Conservation (phyloP, 2,113 vertebrate genomes). For the Pithys albifrons region DNA sequence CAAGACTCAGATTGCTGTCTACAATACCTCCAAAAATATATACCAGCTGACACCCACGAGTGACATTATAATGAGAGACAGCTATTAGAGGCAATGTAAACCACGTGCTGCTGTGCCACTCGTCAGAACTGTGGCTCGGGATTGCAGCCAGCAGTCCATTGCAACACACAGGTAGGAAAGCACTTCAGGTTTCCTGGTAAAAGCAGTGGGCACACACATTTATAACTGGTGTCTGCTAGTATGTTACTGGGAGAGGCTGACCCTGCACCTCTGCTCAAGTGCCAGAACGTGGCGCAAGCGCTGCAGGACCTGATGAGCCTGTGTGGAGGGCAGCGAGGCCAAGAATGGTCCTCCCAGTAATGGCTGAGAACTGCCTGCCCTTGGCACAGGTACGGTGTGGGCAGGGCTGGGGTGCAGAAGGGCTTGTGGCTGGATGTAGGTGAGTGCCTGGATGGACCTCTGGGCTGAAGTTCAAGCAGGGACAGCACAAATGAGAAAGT, state of each 20-base stretch:
- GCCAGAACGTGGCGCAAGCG: accelerated
- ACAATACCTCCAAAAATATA: neutral
- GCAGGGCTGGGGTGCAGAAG: neutral
- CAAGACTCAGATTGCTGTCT: neutral
- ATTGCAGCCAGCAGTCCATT: neutral
- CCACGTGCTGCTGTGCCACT: neutral
- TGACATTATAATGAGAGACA: neutral
- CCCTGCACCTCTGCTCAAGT: neutral
- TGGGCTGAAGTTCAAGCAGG: neutral
- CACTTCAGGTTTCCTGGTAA: neutral
- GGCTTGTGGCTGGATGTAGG: neutral
- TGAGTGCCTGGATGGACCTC: neutral
- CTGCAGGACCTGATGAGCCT: neutral
- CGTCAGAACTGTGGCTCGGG: neutral
- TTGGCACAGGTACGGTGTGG: accelerated
- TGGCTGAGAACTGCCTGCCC: neutral
- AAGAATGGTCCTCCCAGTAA: neutral
- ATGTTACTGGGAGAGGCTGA: neutral
- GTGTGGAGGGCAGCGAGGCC: accelerated
- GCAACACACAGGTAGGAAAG: neutral
- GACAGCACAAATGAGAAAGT: accelerated
- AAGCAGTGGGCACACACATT: neutral
- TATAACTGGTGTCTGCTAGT: neutral
- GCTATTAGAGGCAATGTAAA: neutral
- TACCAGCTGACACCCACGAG: neutral